Evolutionary conservation across 2,797 vertebrate species (phyloP).

Genomic region (Capromys pilorides): DNA sequence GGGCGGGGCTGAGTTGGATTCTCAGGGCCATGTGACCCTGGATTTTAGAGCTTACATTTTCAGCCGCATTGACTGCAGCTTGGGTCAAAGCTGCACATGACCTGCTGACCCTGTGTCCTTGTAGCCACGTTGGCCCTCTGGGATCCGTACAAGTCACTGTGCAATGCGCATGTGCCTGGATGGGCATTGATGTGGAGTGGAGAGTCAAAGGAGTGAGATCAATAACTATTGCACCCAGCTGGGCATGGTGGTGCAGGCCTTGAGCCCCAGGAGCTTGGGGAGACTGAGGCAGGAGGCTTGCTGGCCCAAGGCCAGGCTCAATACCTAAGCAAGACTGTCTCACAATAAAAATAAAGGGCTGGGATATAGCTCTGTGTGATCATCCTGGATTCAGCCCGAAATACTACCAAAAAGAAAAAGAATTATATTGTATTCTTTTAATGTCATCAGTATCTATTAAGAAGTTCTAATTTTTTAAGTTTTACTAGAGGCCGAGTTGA

Average conservation of each 20-base stretch:
- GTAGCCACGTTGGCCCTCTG: background rate
- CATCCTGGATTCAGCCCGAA: background rate
- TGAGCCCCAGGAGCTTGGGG: background rate
- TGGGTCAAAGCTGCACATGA: background rate
- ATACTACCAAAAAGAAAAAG: background rate
- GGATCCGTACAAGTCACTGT: background rate
- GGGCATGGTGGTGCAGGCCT: background rate
- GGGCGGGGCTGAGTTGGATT: background rate
- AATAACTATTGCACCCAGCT: background rate
- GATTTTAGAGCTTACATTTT: background rate
- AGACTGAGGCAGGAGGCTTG: background rate
- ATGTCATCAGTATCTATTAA: background rate
- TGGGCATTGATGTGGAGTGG: background rate
- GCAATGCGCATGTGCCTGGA: fast-evolving
- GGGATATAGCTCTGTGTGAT: background rate
- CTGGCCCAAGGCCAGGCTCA: background rate
- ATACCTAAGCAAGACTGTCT: background rate
- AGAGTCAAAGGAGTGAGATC: background rate
- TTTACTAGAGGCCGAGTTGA: background rate
- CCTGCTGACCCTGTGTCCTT: background rate
- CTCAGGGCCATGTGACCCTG: background rate
- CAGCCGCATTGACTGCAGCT: background rate
- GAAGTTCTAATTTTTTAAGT: background rate
- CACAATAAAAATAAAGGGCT: background rate
- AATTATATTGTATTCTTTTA: background rate